Conservation (phyloP, 2,113 vertebrate species). For the Lasiurus cinereus region DNA sequence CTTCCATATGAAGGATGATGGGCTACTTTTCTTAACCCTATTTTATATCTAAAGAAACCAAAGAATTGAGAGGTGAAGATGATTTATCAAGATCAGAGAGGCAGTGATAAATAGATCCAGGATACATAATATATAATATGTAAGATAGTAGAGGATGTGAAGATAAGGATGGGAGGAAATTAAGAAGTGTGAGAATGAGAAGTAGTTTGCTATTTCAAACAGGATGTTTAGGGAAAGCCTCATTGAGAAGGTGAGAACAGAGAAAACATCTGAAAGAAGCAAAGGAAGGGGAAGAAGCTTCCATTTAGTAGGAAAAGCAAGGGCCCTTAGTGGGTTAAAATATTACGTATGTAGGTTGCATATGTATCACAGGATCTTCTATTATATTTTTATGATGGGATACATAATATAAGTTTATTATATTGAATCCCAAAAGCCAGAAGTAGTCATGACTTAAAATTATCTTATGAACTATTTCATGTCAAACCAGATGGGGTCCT, state of each 20-base stretch:
- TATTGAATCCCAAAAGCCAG: neutral
- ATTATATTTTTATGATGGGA: neutral
- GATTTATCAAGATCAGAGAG: neutral
- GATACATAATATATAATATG: neutral
- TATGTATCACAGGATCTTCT: neutral
- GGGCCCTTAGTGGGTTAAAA: neutral
- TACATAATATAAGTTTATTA: neutral
- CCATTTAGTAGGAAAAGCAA: neutral
- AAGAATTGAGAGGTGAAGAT: neutral
- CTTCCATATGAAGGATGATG: neutral
- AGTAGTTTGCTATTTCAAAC: neutral
- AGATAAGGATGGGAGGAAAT: neutral
- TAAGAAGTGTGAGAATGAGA: neutral
- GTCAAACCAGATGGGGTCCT: neutral
- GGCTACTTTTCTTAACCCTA: neutral
- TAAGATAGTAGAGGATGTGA: neutral
- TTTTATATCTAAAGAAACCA: conserved; percentile 32
- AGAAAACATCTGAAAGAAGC: neutral
- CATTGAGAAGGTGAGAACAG: neutral
- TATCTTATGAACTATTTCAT: conserved; percentile 25
- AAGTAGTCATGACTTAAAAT: conserved; percentile 31
- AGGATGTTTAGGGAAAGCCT: neutral
- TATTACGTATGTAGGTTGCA: neutral
- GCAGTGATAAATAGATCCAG: neutral
- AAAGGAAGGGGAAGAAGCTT: neutral